A percentile compares a stretch with the other conserved stretches of the same genome.
phyloP scores from a whole-genome alignment of 2,113 vertebrate genomes.

The Laticauda colubrina region DNA sequence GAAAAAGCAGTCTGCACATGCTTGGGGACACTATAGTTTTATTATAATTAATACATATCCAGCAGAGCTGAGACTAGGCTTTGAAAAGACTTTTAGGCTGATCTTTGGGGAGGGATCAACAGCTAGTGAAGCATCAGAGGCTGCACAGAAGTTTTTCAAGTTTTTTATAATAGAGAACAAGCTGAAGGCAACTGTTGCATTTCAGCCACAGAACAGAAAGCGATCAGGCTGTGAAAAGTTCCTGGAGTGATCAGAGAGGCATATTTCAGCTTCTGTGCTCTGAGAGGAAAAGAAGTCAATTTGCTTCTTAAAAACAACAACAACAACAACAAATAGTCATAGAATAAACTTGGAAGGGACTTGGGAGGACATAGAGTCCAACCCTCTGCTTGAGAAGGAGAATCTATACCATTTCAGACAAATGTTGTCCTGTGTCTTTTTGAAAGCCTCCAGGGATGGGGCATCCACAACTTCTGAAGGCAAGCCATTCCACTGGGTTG shows the following conservation, averaged over 20 bases:
- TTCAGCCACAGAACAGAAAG: background rate
- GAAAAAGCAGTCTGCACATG: background rate
- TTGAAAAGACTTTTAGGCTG: background rate
- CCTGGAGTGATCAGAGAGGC: background rate
- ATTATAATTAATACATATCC: background rate
- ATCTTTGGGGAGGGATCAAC: background rate
- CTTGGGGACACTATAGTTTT: background rate
- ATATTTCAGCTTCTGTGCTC: background rate
- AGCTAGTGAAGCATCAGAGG: background rate
- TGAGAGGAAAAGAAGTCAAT: background rate
- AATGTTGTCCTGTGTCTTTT: background rate
- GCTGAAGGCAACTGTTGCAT: background rate
- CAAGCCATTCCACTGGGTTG: background rate
- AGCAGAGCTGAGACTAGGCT: background rate
- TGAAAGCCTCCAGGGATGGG: background rate
- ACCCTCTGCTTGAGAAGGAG: too few relatives aligned
- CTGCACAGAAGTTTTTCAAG: background rate
- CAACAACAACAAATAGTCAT: background rate
- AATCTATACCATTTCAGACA: background rate
- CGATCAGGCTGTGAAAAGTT: background rate
- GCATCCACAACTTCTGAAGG: background rate
- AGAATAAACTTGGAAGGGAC: background rate
- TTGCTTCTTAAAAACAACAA: background rate
- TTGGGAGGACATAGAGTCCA: too few relatives aligned
- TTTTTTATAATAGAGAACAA: background rate